Evolutionary conservation across 1,140 invertebrate species (phyloP).

Genomic region (Diachasma alloeum): DNA sequence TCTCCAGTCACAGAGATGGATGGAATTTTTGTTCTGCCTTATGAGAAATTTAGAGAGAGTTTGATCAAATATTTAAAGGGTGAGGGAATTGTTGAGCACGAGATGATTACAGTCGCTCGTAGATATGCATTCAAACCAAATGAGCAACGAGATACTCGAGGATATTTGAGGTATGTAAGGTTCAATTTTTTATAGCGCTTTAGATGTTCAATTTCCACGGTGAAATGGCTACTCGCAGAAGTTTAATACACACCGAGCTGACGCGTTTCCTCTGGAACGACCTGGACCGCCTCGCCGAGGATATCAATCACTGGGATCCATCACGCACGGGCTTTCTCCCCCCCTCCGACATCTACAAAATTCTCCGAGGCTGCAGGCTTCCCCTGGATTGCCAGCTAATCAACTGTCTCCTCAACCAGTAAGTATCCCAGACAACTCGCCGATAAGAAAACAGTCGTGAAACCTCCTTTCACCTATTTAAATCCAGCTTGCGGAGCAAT

Average conservation of each 20-base stretch:
- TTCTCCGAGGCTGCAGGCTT: constrained; percentile 71
- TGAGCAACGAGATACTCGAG: constrained; percentile 56
- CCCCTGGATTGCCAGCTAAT: constrained; percentile 74
- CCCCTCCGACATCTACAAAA: constrained; percentile 67
- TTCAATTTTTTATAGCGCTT: not conserved
- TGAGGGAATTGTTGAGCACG: constrained; percentile 75
- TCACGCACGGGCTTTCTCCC: constrained; percentile 66
- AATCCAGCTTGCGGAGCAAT: constrained; percentile 67
- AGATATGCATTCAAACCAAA: constrained; percentile 64
- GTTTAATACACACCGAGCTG: constrained; percentile 74
- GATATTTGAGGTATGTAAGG: constrained; percentile 61
- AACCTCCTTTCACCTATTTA: constrained; percentile 20
- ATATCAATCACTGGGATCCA: constrained; percentile 72
- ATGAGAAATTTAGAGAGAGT: constrained; percentile 69
- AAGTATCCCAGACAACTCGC: constrained; percentile 41
- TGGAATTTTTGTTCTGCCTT: constrained; percentile 62
- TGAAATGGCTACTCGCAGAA: constrained; percentile 40
- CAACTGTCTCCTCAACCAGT: constrained; percentile 75
- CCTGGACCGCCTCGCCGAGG: constrained; percentile 71
- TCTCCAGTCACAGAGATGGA: constrained; percentile 62
- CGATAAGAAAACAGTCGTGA: not conserved
- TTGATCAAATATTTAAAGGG: constrained; percentile 69
- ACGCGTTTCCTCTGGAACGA: constrained; percentile 76
- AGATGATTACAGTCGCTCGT: constrained; percentile 78
- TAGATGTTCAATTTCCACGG: no score